Conservation (phyloP, 2,888 invertebrate genomes). For the Lasioglossum vierecki region DNA sequence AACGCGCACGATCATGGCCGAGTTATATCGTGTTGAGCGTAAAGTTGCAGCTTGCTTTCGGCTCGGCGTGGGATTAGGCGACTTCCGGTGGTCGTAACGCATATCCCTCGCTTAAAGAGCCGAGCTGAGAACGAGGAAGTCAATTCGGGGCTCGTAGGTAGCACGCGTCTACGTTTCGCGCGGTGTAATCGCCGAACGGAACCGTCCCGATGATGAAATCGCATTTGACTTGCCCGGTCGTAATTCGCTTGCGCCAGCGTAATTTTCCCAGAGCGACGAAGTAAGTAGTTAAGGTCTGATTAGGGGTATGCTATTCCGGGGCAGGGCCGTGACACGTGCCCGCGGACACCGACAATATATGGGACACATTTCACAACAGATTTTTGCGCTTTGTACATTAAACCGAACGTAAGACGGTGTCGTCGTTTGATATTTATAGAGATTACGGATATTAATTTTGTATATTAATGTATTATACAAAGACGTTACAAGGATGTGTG, state of each 20-base stretch:
- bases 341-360: conserved; percentile 32
- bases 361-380: conserved; percentile 63
- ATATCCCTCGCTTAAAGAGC: conserved; percentile 21
- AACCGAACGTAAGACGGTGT: conserved; percentile 70
- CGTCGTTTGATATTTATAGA: conserved; percentile 75
- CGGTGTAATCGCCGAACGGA: conserved; percentile 37
- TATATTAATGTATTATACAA: conserved; percentile 80
- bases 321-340: conserved; percentile 63
- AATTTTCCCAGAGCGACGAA: conserved; percentile 45
- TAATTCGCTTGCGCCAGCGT: conserved; percentile 23
- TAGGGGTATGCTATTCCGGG: conserved; percentile 42
- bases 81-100: conserved; percentile 28
- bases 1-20: not conserved
- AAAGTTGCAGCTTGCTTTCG: not conserved
- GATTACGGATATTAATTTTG: conserved; percentile 78
- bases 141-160: conserved; percentile 45
- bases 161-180: conserved; percentile 31
- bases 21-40: not conserved
- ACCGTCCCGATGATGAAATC: conserved; percentile 35
- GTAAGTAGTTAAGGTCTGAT: conserved; percentile 68
- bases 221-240: conserved; percentile 22
- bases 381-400: conserved; percentile 77
- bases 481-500: conserved; percentile 80
- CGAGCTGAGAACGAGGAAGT: conserved; percentile 40
- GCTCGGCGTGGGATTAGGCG: conserved; percentile 38